A percentile compares a stretch with the other conserved stretches of the same genome.
phyloP scores from a whole-genome alignment of 2,888 invertebrate species.

The Chrysolina haemoptera region DNA sequence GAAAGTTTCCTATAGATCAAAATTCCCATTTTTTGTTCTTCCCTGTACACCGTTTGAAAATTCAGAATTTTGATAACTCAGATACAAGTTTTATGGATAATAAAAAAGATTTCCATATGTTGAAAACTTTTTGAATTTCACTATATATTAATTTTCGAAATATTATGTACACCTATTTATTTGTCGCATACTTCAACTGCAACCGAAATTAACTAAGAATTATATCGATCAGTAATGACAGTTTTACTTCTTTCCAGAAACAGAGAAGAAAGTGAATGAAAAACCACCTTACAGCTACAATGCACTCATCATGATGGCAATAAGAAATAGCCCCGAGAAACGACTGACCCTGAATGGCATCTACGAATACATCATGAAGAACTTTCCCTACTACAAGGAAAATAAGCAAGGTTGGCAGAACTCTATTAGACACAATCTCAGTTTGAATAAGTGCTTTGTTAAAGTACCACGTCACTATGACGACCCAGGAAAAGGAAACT shows the following conservation, averaged over 20 bases:
- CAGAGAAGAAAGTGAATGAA: slow-evolving; percentile 84
- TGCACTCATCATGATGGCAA: slow-evolving; percentile 99
- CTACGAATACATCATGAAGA: slow-evolving; percentile 98
- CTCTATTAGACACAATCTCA: slow-evolving; percentile 96
- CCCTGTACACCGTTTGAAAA: too few relatives aligned
- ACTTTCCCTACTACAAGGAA: slow-evolving; percentile 98
- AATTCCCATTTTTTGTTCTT: too few relatives aligned
- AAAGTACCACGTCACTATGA: slow-evolving; percentile 99
- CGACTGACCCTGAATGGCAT: slow-evolving; percentile 95
- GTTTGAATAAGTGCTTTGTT: slow-evolving; percentile 98
- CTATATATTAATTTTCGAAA: too few relatives aligned
- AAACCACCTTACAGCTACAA: slow-evolving; percentile 99
- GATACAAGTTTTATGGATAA: too few relatives aligned
- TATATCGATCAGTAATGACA: too few relatives aligned
- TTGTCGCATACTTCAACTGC: too few relatives aligned
- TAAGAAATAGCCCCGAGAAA: slow-evolving; percentile 94
- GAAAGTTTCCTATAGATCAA: too few relatives aligned
- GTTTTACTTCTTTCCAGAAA: slow-evolving; percentile 57
- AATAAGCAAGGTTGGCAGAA: slow-evolving; percentile 99
- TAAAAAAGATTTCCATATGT: too few relatives aligned
- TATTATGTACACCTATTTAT: too few relatives aligned
- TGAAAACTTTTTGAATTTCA: too few relatives aligned
- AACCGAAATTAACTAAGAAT: too few relatives aligned
- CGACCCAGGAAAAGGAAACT: slow-evolving; percentile 99
- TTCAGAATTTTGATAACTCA: too few relatives aligned